Conservation (phyloP, 2,888 invertebrate species). For the Carpatolechia fugitivella region DNA sequence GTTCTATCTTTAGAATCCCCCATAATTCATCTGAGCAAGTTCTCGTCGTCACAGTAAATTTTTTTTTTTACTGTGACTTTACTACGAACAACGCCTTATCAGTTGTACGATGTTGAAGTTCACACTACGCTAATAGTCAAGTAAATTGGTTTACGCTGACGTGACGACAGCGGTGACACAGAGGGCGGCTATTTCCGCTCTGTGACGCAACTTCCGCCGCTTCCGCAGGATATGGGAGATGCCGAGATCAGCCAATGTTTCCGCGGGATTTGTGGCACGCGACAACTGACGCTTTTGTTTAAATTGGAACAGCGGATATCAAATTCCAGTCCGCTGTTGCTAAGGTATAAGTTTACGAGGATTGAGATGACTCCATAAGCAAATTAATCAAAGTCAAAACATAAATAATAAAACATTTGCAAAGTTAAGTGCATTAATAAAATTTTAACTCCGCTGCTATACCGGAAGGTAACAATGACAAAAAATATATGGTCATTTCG, state of each 20-base stretch:
- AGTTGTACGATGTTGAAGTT: background rate
- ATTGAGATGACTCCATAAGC: background rate
- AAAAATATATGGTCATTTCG: background rate
- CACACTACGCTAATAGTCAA: slow-evolving; percentile 25
- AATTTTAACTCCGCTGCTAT: too few relatives aligned
- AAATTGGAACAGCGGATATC: slow-evolving; percentile 1
- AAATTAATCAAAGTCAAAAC: too few relatives aligned
- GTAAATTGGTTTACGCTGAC: slow-evolving; percentile 25
- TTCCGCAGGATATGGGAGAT: slow-evolving; percentile 69
- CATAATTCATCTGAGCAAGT: too few relatives aligned
- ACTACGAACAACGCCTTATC: background rate
- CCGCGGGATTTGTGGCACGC: slow-evolving; percentile 48
- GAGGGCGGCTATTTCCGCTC: slow-evolving; percentile 74
- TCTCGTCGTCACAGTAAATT: too few relatives aligned
- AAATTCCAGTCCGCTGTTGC: background rate
- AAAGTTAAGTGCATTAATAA: too few relatives aligned
- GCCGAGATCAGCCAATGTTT: slow-evolving; percentile 56
- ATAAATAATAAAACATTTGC: too few relatives aligned
- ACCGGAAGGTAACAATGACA: background rate
- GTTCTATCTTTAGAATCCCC: too few relatives aligned
- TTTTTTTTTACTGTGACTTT: background rate
- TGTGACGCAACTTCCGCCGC: slow-evolving; percentile 71
- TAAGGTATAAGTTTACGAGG: background rate
- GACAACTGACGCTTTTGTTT: background rate
- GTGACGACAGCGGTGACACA: slow-evolving; percentile 61